phyloP scores from a whole-genome alignment of 2,888 invertebrate genomes.

The Chirona hameri region DNA sequence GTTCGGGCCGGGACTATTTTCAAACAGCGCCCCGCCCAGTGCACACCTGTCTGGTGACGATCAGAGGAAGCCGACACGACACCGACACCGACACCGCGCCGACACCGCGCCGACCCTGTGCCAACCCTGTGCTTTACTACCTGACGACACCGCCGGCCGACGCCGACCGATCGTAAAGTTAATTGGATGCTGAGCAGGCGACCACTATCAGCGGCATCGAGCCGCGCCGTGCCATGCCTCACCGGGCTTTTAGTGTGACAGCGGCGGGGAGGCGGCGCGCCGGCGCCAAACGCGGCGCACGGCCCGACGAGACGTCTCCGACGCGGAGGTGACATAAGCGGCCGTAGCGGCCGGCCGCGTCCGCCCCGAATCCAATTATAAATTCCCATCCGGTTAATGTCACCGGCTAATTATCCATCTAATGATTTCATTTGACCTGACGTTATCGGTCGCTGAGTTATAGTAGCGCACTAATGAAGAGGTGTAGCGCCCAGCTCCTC shows the following conservation, averaged over 20 bases:
- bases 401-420: constrained; percentile 26
- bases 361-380: constrained; percentile 9
- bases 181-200: constrained; percentile 34
- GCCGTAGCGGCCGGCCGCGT: not conserved
- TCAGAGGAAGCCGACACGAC: too few relatives aligned
- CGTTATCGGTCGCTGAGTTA: constrained; percentile 27
- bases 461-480: not conserved
- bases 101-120: not conserved
- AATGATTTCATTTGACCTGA: constrained; percentile 29
- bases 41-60: too few relatives aligned
- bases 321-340: not conserved
- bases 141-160: not conserved
- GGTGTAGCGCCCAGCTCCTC: not conserved
- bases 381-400: constrained; percentile 26
- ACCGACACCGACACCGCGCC: too few relatives aligned
- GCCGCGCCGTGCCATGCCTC: constrained; percentile 46
- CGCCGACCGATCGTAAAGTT: constrained; percentile 2
- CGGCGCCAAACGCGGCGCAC: not conserved
- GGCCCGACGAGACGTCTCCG: not conserved
- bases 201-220: constrained; percentile 48
- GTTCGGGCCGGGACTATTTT: too few relatives aligned
- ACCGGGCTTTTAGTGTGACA: constrained; percentile 51
- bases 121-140: not conserved
- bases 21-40: too few relatives aligned
- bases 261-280: constrained; percentile 49